Conservation (phyloP, 1,140 invertebrate genomes). For the Ceratina australensis region DNA sequence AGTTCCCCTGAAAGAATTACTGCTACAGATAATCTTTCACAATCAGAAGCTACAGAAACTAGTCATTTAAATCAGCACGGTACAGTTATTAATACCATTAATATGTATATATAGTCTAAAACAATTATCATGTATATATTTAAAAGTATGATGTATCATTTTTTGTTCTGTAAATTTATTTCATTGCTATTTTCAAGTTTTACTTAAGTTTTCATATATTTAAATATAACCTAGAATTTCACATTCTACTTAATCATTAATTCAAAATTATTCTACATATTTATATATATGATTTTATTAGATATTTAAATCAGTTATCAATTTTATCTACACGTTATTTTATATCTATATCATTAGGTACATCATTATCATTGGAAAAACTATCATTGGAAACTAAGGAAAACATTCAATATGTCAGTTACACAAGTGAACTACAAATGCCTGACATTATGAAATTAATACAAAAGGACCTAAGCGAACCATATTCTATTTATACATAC, state of each 20-base stretch:
- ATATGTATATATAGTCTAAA: too few relatives aligned
- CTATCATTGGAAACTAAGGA: slow-evolving; percentile 65
- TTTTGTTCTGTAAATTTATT: slow-evolving; percentile 9
- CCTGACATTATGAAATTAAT: slow-evolving; percentile 98
- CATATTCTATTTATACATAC: slow-evolving; percentile 99
- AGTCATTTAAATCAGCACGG: slow-evolving; percentile 75
- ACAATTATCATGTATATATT: too few relatives aligned
- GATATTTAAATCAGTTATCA: too few relatives aligned
- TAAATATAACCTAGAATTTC: too few relatives aligned
- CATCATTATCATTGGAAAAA: slow-evolving; percentile 54
- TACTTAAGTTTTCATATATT: too few relatives aligned
- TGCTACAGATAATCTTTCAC: slow-evolving; percentile 52
- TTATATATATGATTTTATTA: too few relatives aligned
- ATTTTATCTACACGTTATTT: not conserved
- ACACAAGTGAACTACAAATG: slow-evolving; percentile 95
- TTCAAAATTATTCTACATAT: not conserved
- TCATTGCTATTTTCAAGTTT: not conserved
- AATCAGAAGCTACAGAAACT: slow-evolving; percentile 69
- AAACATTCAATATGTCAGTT: slow-evolving; percentile 83
- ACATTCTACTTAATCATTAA: too few relatives aligned
- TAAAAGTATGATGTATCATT: too few relatives aligned
- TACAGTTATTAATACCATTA: slow-evolving; percentile 35
- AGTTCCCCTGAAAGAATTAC: slow-evolving; percentile 66
- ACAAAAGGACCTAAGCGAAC: slow-evolving; percentile 99
- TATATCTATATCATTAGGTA: slow-evolving; percentile 57